phyloP scores from a whole-genome alignment of 2,888 invertebrate species.

The Rhagonycha fulva region DNA sequence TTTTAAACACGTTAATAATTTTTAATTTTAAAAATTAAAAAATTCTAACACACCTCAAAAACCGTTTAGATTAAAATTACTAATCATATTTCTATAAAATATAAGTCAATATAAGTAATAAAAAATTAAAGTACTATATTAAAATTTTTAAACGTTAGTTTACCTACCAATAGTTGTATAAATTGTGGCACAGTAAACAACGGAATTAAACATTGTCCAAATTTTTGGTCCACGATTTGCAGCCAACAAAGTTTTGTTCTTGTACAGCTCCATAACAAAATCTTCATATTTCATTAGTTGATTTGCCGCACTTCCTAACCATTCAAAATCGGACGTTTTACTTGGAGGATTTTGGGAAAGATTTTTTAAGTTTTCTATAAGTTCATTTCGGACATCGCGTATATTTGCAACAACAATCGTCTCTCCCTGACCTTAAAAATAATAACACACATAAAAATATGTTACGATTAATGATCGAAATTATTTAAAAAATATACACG shows the following conservation, averaged over 20 bases:
- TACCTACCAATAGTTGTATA: constrained; percentile 86
- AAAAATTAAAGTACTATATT: neutral
- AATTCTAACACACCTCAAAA: too few relatives aligned
- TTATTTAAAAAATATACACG: neutral
- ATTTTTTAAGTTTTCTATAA: constrained; percentile 43
- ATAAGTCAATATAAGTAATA: neutral
- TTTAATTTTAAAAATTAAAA: too few relatives aligned
- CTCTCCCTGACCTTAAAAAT: constrained; percentile 39
- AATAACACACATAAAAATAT: neutral
- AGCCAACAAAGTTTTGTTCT: constrained; percentile 35
- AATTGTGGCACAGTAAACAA: constrained; percentile 86
- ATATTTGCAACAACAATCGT: constrained; percentile 45
- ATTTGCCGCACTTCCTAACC: neutral
- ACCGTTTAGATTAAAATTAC: too few relatives aligned
- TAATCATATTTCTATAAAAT: too few relatives aligned
- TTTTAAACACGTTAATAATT: neutral
- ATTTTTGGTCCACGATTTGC: constrained; percentile 56
- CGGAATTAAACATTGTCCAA: constrained; percentile 86
- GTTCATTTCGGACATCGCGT: constrained; percentile 38
- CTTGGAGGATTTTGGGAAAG: neutral
- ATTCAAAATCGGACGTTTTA: neutral
- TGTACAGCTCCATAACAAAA: neutral
- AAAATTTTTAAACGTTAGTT: neutral
- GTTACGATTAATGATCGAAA: neutral
- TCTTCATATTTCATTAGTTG: neutral